These are phyloP conservation scores for Drosophila ficusphila DNA, from an alignment of 1,140 invertebrate species.

Conservation along the genomic window DNA sequence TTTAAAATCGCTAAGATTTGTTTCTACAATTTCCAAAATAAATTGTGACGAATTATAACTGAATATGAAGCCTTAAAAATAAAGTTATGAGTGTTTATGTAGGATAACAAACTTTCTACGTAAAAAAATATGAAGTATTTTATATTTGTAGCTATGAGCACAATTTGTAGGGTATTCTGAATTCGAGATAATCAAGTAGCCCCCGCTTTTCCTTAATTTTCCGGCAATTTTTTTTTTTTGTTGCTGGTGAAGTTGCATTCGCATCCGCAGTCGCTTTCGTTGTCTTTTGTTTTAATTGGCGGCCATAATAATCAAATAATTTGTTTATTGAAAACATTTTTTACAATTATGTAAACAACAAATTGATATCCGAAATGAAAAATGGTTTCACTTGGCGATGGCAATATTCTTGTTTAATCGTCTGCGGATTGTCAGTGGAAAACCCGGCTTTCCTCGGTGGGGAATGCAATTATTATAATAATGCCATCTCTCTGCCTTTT, in stretches of 20 bases:
- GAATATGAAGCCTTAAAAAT: too few relatives aligned
- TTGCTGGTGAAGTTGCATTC: conserved; percentile 19
- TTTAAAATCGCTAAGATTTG: too few relatives aligned
- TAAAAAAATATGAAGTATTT: too few relatives aligned
- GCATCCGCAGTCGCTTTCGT: conserved; percentile 7
- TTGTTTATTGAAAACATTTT: conserved; percentile 83
- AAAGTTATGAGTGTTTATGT: too few relatives aligned
- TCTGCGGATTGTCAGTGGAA: conserved; percentile 18
- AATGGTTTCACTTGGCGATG: conserved; percentile 57
- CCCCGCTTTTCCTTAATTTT: conserved; percentile 12
- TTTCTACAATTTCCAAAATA: too few relatives aligned
- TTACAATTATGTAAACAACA: conserved; percentile 83
- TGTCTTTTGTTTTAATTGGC: conserved; percentile 78
- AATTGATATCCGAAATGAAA: conserved; percentile 81
- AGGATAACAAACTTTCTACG: too few relatives aligned
- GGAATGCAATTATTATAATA: conserved; percentile 83
- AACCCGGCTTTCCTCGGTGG: conserved; percentile 9
- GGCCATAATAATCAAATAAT: conserved; percentile 83
- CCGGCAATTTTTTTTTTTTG: conserved; percentile 19
- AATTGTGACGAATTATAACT: too few relatives aligned
- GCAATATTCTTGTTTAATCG: conserved; percentile 45
- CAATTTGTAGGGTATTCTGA: neutral
- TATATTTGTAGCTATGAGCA: too few relatives aligned
- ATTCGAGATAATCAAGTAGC: neutral
- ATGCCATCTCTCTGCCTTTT: conserved; percentile 34